Evolutionary conservation across 2,888 invertebrate genomes (phyloP), one percentile per base, ranked within the genome.

Genomic region (Drosophila nigritarsus): DNA sequence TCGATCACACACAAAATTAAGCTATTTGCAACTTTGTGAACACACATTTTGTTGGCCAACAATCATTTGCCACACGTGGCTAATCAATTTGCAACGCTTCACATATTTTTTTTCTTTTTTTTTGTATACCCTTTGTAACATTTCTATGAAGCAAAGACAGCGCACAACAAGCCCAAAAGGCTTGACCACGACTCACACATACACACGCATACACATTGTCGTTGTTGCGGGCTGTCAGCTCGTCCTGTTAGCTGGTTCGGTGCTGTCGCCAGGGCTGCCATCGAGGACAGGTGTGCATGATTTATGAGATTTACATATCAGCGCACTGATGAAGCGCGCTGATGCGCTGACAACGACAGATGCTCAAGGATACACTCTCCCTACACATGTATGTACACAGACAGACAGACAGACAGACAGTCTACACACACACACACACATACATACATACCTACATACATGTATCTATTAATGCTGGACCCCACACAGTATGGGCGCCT

Each of bases 271-370:
- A 50, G 49, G 49, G 40, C 66, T 83, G 78, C 82, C 80, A 78
- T 78, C 76, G 88, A 62, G 83, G 84, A 87, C 91, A 92, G 91
- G 91, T 91, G 91, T 92, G 83, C 91, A 91, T 91, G 91, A 91
- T 91, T 92, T 92, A 92, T 92, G 92, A 87, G 81, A 88, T 89
- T 87, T 88, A 91, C 87, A 90, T 90, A 88, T 86, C 89, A 90
- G 78, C 83, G 78, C 77, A 72, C 90, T 79, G 90, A 90, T 87
- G 90, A 90, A 87, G 90, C 87, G 83, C 88, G 84, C 81, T 87
- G 87, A 86, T 79, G 84, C 81, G 83, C 89, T 89, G 90, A 78
- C 87, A 87, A 85, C 86, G 78, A 75, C 90, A 82, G 76, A 71
- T 71, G 79, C 69, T 65, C 62, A 27, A 68, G 73, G 42, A 62